phyloP scores from a whole-genome alignment of 2,888 invertebrate species.

The Trissolcus japonicus region DNA sequence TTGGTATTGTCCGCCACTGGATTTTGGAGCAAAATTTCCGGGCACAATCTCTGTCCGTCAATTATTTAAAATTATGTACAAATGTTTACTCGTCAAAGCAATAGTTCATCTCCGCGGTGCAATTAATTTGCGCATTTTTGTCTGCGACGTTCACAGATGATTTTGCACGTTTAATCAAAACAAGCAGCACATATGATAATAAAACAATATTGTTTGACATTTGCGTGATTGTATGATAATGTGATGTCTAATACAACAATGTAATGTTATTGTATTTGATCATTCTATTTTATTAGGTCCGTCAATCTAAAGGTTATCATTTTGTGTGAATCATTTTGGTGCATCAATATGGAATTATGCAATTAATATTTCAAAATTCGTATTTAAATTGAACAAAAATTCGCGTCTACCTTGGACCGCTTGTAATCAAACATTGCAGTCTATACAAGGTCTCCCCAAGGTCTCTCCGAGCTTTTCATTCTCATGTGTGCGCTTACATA shows the following conservation, averaged over 20 bases:
- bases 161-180: constrained; percentile 24
- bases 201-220: constrained; percentile 14
- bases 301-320: not conserved
- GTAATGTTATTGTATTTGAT: not conserved
- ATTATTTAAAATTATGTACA: not conserved
- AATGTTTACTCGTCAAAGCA: not conserved
- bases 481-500: no score
- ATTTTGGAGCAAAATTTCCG: not conserved
- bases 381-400: no score
- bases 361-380: no score
- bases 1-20: constrained; percentile 20
- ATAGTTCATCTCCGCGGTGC: not conserved
- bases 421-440: not conserved
- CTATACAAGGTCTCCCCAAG: no score
- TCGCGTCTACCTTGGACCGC: no score
- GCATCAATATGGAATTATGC: not conserved
- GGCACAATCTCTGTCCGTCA: constrained; percentile 8
- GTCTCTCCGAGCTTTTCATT: no score
- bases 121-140: no score
- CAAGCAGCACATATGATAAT: constrained; percentile 17
- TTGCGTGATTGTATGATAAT: constrained; percentile 5
- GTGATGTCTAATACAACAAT: not conserved
- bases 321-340: not conserved
- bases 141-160: constrained; percentile 6
- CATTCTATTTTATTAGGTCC: no score